These are phyloP conservation scores for Megalops atlanticus DNA, from an alignment of 2,113 vertebrate species.

Conservation along the genomic window DNA sequence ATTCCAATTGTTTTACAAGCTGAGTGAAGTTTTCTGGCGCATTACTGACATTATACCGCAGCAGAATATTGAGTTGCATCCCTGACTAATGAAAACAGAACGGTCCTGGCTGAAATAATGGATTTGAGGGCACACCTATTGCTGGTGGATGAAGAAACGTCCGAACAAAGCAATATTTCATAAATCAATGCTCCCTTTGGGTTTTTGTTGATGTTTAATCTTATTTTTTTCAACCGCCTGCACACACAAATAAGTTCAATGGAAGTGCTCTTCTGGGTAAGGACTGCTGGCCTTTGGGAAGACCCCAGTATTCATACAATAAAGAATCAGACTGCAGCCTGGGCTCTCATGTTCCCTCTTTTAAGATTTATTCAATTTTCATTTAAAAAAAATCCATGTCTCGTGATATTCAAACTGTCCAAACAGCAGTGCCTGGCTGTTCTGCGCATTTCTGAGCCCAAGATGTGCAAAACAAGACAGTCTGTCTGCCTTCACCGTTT, in stretches of 20 bases:
- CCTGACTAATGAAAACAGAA: slow-evolving; percentile 53
- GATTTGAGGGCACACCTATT: neutral
- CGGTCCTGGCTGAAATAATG: slow-evolving; percentile 51
- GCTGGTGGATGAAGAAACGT: neutral
- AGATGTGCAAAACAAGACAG: too few species aligned
- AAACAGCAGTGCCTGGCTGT: too few species aligned
- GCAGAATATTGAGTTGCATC: slow-evolving; percentile 31
- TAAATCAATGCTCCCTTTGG: neutral
- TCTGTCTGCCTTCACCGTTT: too few species aligned
- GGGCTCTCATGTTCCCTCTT: too few species aligned
- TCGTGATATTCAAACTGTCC: too few species aligned
- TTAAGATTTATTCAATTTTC: neutral
- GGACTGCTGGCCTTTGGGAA: too few species aligned
- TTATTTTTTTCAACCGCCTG: neutral
- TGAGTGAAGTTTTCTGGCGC: slow-evolving; percentile 49
- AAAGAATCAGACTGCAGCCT: neutral
- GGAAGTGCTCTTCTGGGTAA: neutral
- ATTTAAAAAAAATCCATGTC: neutral
- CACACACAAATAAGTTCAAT: neutral
- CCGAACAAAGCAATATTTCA: neutral
- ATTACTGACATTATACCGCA: slow-evolving; percentile 43
- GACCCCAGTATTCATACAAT: neutral
- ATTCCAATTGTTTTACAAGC: slow-evolving; percentile 39
- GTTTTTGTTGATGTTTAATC: neutral
- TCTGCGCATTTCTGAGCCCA: slow-evolving; percentile 35